phyloP scores from a whole-genome alignment of 2,797 vertebrate species.

The Synaphobranchus kaupii region DNA sequence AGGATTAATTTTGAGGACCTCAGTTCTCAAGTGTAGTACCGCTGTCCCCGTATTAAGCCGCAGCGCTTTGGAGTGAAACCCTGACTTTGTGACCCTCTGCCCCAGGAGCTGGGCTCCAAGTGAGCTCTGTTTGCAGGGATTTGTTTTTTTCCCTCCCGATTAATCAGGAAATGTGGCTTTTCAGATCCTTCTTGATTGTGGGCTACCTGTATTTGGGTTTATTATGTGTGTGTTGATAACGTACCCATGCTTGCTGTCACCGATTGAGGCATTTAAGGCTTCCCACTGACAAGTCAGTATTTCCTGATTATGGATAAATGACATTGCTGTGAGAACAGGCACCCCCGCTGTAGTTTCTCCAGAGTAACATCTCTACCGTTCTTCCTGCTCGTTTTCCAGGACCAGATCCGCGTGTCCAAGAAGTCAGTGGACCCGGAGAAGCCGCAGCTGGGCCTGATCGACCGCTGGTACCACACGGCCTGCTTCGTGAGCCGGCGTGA shows the following conservation, averaged over 20 bases:
- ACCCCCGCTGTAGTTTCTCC: background rate
- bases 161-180: too few relatives aligned
- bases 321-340: background rate
- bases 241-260: too few relatives aligned
- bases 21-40: background rate
- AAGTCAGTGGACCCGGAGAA: slow-evolving; percentile 92
- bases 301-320: too few relatives aligned
- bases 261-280: too few relatives aligned
- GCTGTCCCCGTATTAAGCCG: background rate
- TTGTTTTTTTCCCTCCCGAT: too few relatives aligned
- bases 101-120: background rate
- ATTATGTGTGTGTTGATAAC: too few relatives aligned
- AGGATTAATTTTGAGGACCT: background rate
- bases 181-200: too few relatives aligned
- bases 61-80: too few relatives aligned
- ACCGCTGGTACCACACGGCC: slow-evolving; percentile 94
- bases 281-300: too few relatives aligned
- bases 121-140: too few relatives aligned
- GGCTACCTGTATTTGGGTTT: too few relatives aligned
- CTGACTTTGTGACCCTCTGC: background rate
- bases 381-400: slow-evolving; percentile 65
- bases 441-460: slow-evolving; percentile 94
- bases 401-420: slow-evolving; percentile 93
- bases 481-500: slow-evolving; percentile 87
- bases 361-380: background rate